Evolutionary conservation across 2,888 invertebrate genomes (phyloP).

Genomic region (Thymelicus lineola): DNA sequence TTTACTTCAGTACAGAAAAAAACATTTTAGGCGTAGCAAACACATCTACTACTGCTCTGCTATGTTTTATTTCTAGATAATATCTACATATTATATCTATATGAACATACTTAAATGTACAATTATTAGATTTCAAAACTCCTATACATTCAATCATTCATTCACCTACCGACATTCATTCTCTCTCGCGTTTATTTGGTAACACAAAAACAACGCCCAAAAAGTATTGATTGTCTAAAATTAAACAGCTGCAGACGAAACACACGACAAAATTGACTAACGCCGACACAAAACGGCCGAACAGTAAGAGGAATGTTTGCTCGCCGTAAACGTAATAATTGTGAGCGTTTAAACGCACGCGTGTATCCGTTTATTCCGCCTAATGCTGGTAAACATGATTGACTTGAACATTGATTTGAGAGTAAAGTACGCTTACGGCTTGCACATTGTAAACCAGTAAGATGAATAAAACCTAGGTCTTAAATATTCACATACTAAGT

Average conservation of each 20-base stretch:
- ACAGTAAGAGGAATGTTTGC: constrained; percentile 25
- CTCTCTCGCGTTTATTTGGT: background rate
- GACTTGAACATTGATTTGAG: constrained; percentile 13
- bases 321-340: constrained; percentile 29
- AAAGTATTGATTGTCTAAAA: constrained; percentile 25
- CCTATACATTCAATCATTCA: constrained; percentile 13
- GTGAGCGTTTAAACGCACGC: constrained; percentile 3
- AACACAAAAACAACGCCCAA: constrained; percentile 11
- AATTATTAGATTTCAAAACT: constrained; percentile 1
- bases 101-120: too few relatives aligned
- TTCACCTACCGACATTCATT: constrained; percentile 5
- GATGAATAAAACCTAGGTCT: too few relatives aligned
- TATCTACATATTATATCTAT: too few relatives aligned
- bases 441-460: background rate
- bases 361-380: constrained; percentile 2
- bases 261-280: constrained; percentile 28
- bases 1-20: too few relatives aligned
- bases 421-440: constrained; percentile 2
- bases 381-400: constrained; percentile 3
- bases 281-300: constrained; percentile 12
- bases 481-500: too few relatives aligned
- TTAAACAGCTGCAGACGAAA: constrained; percentile 26
- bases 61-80: too few relatives aligned
- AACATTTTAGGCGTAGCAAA: too few relatives aligned
- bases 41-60: too few relatives aligned